These are phyloP conservation scores for Aptenodytes patagonicus DNA, from an alignment of 2,113 vertebrate species.

Conservation along the genomic window DNA sequence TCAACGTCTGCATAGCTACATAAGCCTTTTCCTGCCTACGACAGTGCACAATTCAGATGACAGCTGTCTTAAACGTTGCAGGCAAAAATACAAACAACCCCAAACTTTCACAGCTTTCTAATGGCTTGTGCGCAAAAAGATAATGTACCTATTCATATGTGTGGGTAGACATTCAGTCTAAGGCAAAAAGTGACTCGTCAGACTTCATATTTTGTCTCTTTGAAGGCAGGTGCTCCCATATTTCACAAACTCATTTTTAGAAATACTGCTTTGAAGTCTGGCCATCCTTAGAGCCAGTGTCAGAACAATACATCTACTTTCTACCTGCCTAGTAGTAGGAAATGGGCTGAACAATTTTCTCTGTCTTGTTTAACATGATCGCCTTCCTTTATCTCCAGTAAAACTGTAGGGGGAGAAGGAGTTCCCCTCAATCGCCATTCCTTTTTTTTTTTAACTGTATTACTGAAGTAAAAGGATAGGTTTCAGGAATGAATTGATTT, in stretches of 20 bases:
- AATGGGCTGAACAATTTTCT: neutral
- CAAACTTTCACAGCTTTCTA: neutral
- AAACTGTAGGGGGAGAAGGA: neutral
- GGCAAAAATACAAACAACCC: neutral
- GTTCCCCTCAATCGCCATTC: neutral
- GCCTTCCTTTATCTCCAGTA: neutral
- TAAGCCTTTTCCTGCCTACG: neutral
- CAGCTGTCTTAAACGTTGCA: neutral
- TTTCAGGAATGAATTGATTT: neutral
- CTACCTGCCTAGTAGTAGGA: neutral
- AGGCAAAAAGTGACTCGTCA: neutral
- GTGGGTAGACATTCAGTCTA: neutral
- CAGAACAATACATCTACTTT: neutral
- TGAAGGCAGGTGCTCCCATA: neutral
- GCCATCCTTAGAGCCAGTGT: neutral
- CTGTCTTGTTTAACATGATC: neutral
- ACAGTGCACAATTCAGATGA: fast-evolving
- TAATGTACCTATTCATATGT: neutral
- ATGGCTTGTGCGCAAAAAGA: neutral
- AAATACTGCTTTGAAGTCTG: neutral
- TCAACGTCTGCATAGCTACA: neutral
- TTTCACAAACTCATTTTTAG: neutral
- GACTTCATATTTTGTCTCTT: neutral
- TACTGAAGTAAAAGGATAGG: neutral
- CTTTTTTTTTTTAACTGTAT: neutral